phyloP scores from a whole-genome alignment of 1,140 invertebrate genomes.

The Pseudoatta argentina region DNA sequence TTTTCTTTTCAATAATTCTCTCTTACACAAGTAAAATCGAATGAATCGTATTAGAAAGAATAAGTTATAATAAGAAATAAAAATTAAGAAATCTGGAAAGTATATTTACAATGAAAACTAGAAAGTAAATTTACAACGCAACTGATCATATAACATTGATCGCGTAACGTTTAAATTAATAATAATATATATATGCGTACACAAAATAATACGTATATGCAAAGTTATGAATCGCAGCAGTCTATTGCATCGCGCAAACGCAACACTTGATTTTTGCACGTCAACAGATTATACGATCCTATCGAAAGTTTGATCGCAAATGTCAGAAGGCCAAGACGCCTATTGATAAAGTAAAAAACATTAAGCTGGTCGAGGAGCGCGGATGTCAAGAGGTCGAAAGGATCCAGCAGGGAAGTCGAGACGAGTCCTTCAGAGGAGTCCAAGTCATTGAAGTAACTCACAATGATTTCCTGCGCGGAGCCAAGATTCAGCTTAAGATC shows the following conservation, averaged over 20 bases:
- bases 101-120: neutral
- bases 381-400: conserved; percentile 50
- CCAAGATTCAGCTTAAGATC: conserved; percentile 27
- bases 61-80: neutral
- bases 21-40: neutral
- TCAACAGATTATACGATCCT: conserved; percentile 44
- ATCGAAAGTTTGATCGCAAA: conserved; percentile 55
- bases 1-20: neutral
- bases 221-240: conserved; percentile 18
- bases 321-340: conserved; percentile 50
- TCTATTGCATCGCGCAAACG: conserved; percentile 25
- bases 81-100: neutral
- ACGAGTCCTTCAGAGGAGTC: conserved; percentile 42
- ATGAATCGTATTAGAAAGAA: neutral
- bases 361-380: conserved; percentile 40
- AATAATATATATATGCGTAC: neutral
- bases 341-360: conserved; percentile 41
- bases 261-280: conserved; percentile 31
- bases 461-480: conserved; percentile 19
- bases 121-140: neutral
- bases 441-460: conserved; percentile 41
- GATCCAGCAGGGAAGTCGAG: conserved; percentile 17
- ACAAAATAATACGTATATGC: neutral
- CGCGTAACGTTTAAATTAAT: conserved; percentile 23
- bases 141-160: neutral